Conservation (phyloP, 1,140 invertebrate genomes). For the Heliconius himera region DNA sequence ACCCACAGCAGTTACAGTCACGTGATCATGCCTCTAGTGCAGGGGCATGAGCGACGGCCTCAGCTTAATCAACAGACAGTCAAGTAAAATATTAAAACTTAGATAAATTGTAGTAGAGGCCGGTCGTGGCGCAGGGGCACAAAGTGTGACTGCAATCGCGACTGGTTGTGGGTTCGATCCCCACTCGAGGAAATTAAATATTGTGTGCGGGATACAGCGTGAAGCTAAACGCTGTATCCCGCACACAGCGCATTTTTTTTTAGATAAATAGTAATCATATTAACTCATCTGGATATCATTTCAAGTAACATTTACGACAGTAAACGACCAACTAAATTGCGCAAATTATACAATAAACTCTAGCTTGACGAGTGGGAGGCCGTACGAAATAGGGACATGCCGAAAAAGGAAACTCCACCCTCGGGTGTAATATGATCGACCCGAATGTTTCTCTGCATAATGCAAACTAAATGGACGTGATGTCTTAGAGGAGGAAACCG, state of each 20-base stretch:
- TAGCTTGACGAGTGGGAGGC: conserved; percentile 27
- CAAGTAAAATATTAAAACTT: background rate
- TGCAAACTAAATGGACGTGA: conserved; percentile 52
- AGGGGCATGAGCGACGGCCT: too few relatives aligned
- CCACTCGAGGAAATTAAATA: too few relatives aligned
- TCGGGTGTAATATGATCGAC: conserved; percentile 47
- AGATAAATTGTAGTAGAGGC: background rate
- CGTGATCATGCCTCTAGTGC: too few relatives aligned
- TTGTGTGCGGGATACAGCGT: too few relatives aligned
- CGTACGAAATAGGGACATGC: conserved; percentile 32
- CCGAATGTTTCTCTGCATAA: conserved; percentile 40
- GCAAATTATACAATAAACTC: conserved; percentile 33
- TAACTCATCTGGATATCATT: background rate
- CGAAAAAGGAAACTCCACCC: conserved; percentile 58
- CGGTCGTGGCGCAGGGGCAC: too few relatives aligned
- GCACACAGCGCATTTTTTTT: too few relatives aligned
- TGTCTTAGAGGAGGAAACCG: conserved; percentile 60
- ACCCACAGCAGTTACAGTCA: too few relatives aligned
- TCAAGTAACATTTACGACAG: conserved; percentile 18
- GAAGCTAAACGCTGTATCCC: too few relatives aligned
- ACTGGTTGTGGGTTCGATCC: too few relatives aligned
- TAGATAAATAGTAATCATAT: background rate
- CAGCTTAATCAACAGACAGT: too few relatives aligned
- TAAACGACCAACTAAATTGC: conserved; percentile 23
- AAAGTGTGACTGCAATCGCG: too few relatives aligned